phyloP scores from a whole-genome alignment of 1,140 invertebrate genomes.

The Drepana arcuata region DNA sequence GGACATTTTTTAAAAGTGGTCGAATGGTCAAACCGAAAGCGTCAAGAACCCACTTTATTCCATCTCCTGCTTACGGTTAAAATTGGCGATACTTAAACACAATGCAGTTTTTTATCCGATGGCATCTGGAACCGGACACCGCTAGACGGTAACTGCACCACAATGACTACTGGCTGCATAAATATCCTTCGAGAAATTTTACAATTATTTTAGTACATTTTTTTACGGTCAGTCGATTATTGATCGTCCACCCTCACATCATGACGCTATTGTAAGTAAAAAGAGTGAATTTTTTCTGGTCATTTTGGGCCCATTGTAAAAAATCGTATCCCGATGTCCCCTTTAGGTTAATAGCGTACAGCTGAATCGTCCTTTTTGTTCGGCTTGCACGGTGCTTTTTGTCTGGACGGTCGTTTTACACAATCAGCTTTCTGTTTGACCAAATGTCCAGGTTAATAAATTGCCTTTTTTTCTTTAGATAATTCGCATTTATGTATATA shows the following conservation, averaged over 20 bases:
- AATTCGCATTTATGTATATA: too few species aligned
- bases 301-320: constrained; percentile 50
- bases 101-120: not conserved
- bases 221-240: constrained; percentile 37
- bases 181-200: constrained; percentile 44
- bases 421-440: too few species aligned
- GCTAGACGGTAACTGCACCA: constrained; percentile 23
- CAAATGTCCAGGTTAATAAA: too few species aligned
- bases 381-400: too few species aligned
- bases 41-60: too few species aligned
- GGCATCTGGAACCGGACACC: constrained; percentile 1
- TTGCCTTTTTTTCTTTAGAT: too few species aligned
- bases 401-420: too few species aligned
- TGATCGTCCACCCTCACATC: constrained; percentile 48
- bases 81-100: constrained; percentile 5
- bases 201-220: constrained; percentile 41
- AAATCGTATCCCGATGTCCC: constrained; percentile 33
- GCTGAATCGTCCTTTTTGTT: constrained; percentile 33
- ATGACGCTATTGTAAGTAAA: constrained; percentile 30
- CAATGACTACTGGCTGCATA: constrained; percentile 43
- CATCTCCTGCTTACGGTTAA: constrained; percentile 4
- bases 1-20: too few species aligned
- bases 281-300: constrained; percentile 46
- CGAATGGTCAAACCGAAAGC: too few species aligned
- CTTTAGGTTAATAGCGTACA: constrained; percentile 40